Conservation (phyloP, 2,888 invertebrate species). For the Hesperia comma region DNA sequence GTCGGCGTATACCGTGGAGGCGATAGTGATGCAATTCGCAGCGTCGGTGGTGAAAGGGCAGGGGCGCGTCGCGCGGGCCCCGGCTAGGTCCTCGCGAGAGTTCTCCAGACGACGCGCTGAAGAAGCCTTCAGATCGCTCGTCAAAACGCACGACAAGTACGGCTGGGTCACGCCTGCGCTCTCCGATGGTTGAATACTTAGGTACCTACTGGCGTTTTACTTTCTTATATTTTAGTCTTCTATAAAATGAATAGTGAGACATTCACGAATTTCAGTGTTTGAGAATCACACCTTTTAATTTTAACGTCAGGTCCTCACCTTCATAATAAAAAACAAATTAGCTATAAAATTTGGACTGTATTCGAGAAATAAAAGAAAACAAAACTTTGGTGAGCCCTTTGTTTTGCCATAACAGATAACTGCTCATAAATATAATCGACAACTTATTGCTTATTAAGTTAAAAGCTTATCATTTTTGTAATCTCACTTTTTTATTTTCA, state of each 20-base stretch:
- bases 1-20: constrained; percentile 93
- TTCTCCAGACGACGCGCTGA: constrained; percentile 92
- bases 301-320: no score
- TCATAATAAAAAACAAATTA: no score
- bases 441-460: no score
- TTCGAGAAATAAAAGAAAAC: no score
- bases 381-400: no score
- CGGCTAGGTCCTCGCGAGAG: constrained; percentile 90
- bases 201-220: constrained; percentile 37
- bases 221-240: background rate
- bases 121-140: constrained; percentile 93
- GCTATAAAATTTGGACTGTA: no score
- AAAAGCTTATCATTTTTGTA: constrained; percentile 16
- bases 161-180: constrained; percentile 95
- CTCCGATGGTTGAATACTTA: constrained; percentile 89
- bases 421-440: no score
- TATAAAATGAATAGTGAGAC: no score
- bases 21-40: constrained; percentile 94
- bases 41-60: constrained; percentile 95
- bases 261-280: no score
- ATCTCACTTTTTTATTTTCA: constrained; percentile 42
- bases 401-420: no score
- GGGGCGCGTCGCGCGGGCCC: constrained; percentile 91
- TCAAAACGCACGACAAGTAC: constrained; percentile 95
- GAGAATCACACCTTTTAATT: no score